Conservation (phyloP, 2,113 vertebrate species). For the Amazona guildingii region DNA sequence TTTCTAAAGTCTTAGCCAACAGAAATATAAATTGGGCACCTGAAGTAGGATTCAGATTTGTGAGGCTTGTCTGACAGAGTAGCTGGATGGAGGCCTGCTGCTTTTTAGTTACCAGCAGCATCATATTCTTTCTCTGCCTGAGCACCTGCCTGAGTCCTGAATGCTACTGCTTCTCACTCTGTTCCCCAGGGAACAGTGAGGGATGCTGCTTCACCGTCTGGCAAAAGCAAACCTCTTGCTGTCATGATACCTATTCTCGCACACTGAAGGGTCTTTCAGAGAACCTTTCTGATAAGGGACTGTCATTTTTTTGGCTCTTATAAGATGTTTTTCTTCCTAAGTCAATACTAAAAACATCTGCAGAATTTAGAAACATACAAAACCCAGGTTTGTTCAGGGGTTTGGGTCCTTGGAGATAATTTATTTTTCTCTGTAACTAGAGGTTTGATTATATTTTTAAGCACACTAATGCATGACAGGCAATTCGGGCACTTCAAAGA, state of each 20-base stretch:
- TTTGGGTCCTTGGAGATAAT: neutral
- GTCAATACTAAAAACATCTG: neutral
- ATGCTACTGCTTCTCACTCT: accelerated
- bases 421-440: neutral
- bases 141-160: neutral
- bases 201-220: neutral
- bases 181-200: neutral
- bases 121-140: neutral
- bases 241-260: neutral
- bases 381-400: neutral
- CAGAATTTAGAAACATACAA: neutral
- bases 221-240: neutral
- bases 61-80: neutral
- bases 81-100: neutral
- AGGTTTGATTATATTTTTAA: neutral
- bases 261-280: neutral
- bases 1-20: slow-evolving; percentile 39
- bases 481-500: neutral
- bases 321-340: neutral
- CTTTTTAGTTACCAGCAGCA: neutral
- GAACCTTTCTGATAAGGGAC: neutral
- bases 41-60: slow-evolving; percentile 14
- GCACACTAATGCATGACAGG: neutral
- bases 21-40: slow-evolving; percentile 24
- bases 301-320: neutral